Evolutionary conservation across 2,113 vertebrate genomes (phyloP), one percentile per base, ranked within the genome.

Genomic region (Chaenocephalus aceratus): DNA sequence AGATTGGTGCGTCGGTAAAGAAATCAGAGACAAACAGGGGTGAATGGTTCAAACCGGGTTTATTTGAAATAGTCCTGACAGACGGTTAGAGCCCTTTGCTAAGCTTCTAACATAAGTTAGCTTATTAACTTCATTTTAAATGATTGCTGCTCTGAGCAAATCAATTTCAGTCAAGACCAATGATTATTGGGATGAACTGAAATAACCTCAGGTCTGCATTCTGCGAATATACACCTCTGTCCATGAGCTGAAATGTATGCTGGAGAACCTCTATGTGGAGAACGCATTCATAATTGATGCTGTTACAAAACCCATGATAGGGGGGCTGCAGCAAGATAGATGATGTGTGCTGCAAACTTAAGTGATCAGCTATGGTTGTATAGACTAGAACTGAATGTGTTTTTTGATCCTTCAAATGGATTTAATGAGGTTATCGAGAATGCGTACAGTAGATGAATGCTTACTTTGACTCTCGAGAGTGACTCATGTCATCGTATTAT

Each of bases 171-270:
- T 78, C 5, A 0, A 69, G 84, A 86, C 73, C 62, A 59, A 88
- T 84, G 11, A 74, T 74, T 10, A 69, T 65, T 64, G 70, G 60
- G 56, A 23, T 76, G 54, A 46, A 81, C 70, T 88, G 68, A 76
- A 76, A 77, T 68, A 73, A 77, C 80, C 83, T 76, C 70, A 49
- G 71, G 66, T 46, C 71, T 82, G 57, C 52, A 70, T 72, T 70
- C 79, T 80, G 80, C n/a, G 12, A 80, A 77, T 62, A 61, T 64
- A 77, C 72, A 79, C 86, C 83, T 84, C 75, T 41, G 68, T 81
- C 79, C 56, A 72, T 71, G 78, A 84, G 78, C 72, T 76, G 60
- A 76, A 86, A 83, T 83, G 65, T 88, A 91, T 90, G 85, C 85
- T 83, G 82, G 75, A 62, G 36, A 36, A 36, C 36, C 36, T 36